phyloP scores from a whole-genome alignment of 2,888 invertebrate species.

The Nesidiocoris tenuis region DNA sequence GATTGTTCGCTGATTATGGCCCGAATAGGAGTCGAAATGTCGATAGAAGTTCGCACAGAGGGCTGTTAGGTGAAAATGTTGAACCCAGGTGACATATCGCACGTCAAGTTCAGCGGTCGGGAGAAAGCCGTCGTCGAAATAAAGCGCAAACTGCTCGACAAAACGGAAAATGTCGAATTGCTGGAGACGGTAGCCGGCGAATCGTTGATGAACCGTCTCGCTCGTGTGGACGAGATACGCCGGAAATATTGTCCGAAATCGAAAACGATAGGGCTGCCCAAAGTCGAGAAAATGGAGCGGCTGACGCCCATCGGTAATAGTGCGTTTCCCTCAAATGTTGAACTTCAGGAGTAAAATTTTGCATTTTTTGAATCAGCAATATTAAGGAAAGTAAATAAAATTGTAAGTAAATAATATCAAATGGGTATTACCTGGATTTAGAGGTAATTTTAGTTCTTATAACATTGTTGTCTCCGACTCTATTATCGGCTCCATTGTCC shows the following conservation, averaged over 20 bases:
- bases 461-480: no score
- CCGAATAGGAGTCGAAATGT: not conserved
- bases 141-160: not conserved
- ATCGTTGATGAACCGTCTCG: not conserved
- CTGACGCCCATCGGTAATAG: slow-evolving; percentile 22
- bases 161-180: not conserved
- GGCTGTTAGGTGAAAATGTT: no score
- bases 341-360: no score
- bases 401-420: not conserved
- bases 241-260: slow-evolving; percentile 18
- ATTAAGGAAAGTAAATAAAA: not conserved
- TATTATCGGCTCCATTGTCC: no score
- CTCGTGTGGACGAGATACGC: not conserved
- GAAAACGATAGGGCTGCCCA: slow-evolving; percentile 12
- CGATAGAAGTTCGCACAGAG: not conserved
- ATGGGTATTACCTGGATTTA: no score
- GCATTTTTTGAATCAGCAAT: no score
- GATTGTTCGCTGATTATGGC: not conserved
- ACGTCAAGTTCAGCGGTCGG: not conserved
- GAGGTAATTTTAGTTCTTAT: no score
- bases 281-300: slow-evolving; percentile 27
- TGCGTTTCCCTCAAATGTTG: no score
- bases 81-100: not conserved
- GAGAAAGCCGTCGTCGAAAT: not conserved
- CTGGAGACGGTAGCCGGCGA: not conserved